phyloP scores from a whole-genome alignment of 2,113 vertebrate species.

The Heterochromis multidens region DNA sequence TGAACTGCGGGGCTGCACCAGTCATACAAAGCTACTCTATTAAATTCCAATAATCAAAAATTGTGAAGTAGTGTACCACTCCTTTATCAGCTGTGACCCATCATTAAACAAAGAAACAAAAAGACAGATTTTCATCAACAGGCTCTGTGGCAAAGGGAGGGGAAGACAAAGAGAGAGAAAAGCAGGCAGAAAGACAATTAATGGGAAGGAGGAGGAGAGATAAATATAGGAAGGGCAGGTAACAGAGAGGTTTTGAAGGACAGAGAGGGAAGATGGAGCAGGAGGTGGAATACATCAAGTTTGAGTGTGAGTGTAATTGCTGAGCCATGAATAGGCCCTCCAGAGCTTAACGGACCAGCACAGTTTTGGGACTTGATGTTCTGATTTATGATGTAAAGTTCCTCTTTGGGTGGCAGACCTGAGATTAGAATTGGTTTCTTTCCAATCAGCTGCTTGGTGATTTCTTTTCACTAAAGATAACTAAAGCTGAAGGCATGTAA shows the following conservation, averaged over 20 bases:
- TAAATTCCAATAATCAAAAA: background rate
- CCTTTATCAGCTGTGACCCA: constrained; percentile 32
- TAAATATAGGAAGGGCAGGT: constrained; percentile 26
- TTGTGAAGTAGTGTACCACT: background rate
- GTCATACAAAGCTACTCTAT: background rate
- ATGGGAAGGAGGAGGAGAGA: background rate
- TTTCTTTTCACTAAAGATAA: background rate
- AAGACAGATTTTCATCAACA: constrained; percentile 55
- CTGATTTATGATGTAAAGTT: background rate
- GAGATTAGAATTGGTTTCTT: background rate
- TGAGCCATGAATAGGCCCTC: constrained; percentile 48
- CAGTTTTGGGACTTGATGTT: constrained; percentile 9
- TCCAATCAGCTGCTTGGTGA: constrained; percentile 20
- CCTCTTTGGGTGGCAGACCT: background rate
- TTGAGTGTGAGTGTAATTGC: constrained; percentile 46
- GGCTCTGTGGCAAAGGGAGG: constrained; percentile 47
- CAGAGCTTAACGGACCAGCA: constrained; percentile 33
- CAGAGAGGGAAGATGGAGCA: constrained; percentile 21
- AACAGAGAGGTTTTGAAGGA: constrained; percentile 49
- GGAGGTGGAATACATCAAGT: constrained; percentile 55
- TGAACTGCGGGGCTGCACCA: background rate
- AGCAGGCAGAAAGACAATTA: constrained; percentile 12
- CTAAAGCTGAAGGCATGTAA: background rate
- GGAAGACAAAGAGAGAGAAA: background rate
- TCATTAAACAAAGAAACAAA: constrained; percentile 23